phyloP scores from a whole-genome alignment of 2,797 vertebrate genomes.

The Acropternis orthonyx region DNA sequence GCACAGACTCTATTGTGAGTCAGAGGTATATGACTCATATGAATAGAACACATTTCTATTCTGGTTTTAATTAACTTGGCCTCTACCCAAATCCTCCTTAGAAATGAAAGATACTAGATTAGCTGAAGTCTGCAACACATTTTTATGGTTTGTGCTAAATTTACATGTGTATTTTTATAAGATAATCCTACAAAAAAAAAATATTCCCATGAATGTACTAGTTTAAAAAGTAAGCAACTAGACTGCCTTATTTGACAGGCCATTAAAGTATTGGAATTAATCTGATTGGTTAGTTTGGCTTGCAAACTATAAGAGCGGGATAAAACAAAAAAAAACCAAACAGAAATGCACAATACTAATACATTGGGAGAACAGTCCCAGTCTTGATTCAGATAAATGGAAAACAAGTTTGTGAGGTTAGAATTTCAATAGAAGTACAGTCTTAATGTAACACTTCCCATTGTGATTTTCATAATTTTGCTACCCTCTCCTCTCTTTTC shows the following conservation, averaged over 20 bases:
- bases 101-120: conserved; percentile 38
- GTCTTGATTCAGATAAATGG: background rate
- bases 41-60: conserved; percentile 44
- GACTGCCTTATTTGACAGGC: background rate
- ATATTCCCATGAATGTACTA: background rate
- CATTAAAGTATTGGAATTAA: background rate
- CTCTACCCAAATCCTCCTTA: conserved; percentile 26
- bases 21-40: conserved; percentile 53
- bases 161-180: conserved; percentile 13
- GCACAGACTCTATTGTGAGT: conserved; percentile 13
- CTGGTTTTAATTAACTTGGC: conserved; percentile 59
- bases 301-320: background rate
- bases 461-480: background rate
- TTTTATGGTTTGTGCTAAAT: conserved; percentile 36
- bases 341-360: background rate
- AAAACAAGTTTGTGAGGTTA: background rate
- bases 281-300: background rate
- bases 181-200: background rate
- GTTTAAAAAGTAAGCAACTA: background rate
- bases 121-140: conserved; percentile 4
- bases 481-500: background rate
- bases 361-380: background rate
- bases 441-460: background rate
- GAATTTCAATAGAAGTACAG: background rate
- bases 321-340: background rate